Base-by-base conservation (phyloP, 2,113 vertebrate genomes). In the Empidonax traillii region DNA sequence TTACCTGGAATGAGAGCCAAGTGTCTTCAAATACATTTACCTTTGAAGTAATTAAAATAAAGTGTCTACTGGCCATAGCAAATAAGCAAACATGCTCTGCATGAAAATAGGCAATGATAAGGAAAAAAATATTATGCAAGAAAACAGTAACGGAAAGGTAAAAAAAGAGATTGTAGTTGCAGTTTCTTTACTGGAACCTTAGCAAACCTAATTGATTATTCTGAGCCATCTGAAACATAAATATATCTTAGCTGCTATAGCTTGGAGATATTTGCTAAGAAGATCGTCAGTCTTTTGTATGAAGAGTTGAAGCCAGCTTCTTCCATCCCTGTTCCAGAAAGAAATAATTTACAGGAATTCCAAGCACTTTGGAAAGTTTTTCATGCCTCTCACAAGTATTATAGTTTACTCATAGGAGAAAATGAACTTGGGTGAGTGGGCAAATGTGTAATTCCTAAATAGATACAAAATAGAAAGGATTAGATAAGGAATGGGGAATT, bases 11-110 rank as follows among this genome's bases (percentile, higher is more conserved):
- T 90, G 79, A 85, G 33, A 96, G 56, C 62, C 88, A 89, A 95
- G 74, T 82, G 35, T 59, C 71, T 92, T 94, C 58, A 85, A 97
- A 90, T 88, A 43, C 43, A 79, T 89, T 96, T 94, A 69, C n/a
- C 84, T 97, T 94, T 94, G 90, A 97, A 97, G 46, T 91, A 95
- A 97, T 87, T 96, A 96, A 97, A 97, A 96, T 93, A 61, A 89
- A 87, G 43, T 71, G 37, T 75, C 87, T 94, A 62, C 67, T 96
- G 96, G 90, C 90, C 93, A 87, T 95, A 94, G 91, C 71, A 93
- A 96, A 96, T 79, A 90, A 65, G 49, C 31, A 76, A 92, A 69
- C 68, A 83, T 53, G 41, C 37, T 95, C 69, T 92, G 87, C 83
- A 91, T 97, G 67, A 78, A 83, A 96, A 94, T 93, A 76, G 97